Base-by-base conservation (phyloP, 2,888 invertebrate species). In the Bugula neritina region DNA sequence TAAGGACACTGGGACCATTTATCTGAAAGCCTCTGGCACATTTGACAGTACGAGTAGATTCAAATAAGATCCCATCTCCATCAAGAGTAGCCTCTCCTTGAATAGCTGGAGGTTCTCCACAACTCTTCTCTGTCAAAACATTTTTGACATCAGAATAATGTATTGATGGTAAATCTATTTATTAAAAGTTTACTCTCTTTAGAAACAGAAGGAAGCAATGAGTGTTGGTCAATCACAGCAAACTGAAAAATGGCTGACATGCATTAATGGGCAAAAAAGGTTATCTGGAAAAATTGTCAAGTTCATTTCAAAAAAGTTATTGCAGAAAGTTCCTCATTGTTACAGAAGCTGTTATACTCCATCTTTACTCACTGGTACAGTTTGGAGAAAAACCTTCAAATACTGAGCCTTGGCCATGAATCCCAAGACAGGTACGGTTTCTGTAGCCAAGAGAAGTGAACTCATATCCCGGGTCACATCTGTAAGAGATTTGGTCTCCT, bases 401-500 rank as follows among this genome's bases (percentile, higher is more conserved):
- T 2, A 29, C 29, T 2, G 63, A 5, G 13, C 63, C 63, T 10
- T 25, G 3, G 31, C 63, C 63, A n/a, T 63, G 63, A 13, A 13
- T n/a, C 10, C 29, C 27, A 13, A 31, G 10, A 27, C 63, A 63
- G 5, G 5, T 27, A 25, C 63, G 21, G 13, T 13, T 31, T 25
- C 25, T 63, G 29, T 21, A 17, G 3, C 63, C 63, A n/a, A n/a
- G n/a, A 29, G 27, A 2, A 63, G 3, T 25, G 3, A 63, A 13
- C 17, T 63, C 63, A 63, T 63, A 63, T 2, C 63, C 63, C 10
- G 25, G 21, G 17, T 63, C 63, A 63, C 63, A 63, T 63, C 13
- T 27, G 27, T 63, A 34, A 3, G n/a, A 5, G 34, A 31, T 63
- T 63, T 5, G 10, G 5, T 63, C 63, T 25, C n/a, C 63, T 5